Evolutionary conservation across 2,888 invertebrate genomes (phyloP).

Genomic region (Sthenelais limicola): DNA sequence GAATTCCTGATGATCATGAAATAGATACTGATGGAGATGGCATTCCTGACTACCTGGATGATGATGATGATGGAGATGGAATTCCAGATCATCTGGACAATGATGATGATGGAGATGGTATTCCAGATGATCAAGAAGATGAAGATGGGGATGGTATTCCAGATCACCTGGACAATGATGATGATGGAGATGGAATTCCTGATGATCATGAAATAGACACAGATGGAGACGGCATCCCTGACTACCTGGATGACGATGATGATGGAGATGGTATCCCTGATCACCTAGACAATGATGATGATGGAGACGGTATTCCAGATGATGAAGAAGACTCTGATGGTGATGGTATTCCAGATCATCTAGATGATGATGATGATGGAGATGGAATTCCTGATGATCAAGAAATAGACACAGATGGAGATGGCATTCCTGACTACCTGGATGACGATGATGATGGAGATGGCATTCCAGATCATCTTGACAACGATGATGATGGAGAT

Average conservation of each 20-base stretch:
- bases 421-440: slow-evolving; percentile 61
- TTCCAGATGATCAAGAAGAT: slow-evolving; percentile 57
- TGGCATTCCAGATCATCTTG: slow-evolving; percentile 54
- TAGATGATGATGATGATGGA: slow-evolving; percentile 63
- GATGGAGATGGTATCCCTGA: slow-evolving; percentile 65
- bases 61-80: slow-evolving; percentile 50
- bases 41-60: slow-evolving; percentile 54
- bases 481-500: slow-evolving; percentile 53
- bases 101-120: slow-evolving; percentile 59
- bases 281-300: slow-evolving; percentile 55
- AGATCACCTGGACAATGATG: slow-evolving; percentile 51
- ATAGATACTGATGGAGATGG: slow-evolving; percentile 49
- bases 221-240: slow-evolving; percentile 53
- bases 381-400: slow-evolving; percentile 66
- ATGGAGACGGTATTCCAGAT: slow-evolving; percentile 64
- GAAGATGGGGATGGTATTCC: slow-evolving; percentile 59
- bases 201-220: slow-evolving; percentile 47
- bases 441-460: slow-evolving; percentile 56
- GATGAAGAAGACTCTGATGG: slow-evolving; percentile 56
- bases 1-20: slow-evolving; percentile 46
- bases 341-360: slow-evolving; percentile 55
- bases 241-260: slow-evolving; percentile 49
- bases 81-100: slow-evolving; percentile 58
- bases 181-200: slow-evolving; percentile 53
- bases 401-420: slow-evolving; percentile 55